Conservation (phyloP, 2,888 invertebrate genomes). For the Trissoscelio sp. region DNA sequence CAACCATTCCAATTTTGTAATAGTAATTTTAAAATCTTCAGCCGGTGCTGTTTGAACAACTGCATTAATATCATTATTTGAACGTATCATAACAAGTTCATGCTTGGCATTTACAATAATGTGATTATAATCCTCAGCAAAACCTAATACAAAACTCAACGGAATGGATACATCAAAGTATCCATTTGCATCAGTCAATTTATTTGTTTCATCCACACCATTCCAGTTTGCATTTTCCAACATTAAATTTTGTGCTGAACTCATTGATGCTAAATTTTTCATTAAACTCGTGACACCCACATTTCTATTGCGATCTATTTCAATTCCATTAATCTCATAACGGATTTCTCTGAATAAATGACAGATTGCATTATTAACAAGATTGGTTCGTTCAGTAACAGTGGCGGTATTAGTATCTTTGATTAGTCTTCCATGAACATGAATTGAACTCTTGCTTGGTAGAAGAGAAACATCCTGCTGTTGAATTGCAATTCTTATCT, state of each 20-base stretch:
- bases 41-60: too few relatives aligned
- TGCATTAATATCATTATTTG: too few relatives aligned
- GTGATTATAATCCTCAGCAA: too few relatives aligned
- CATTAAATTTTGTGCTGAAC: too few relatives aligned
- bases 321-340: neutral
- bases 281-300: neutral
- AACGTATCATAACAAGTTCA: too few relatives aligned
- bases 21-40: too few relatives aligned
- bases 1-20: too few relatives aligned
- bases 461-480: neutral
- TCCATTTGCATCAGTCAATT: too few relatives aligned
- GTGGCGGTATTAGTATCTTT: neutral
- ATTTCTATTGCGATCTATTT: neutral
- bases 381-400: neutral
- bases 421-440: neutral
- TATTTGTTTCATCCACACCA: neutral
- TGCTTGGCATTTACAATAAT: too few relatives aligned
- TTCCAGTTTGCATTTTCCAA: neutral
- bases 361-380: neutral
- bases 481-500: constrained; percentile 33
- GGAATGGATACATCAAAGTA: too few relatives aligned
- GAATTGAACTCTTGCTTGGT: neutral
- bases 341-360: neutral
- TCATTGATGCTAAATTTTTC: neutral
- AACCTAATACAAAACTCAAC: too few relatives aligned